Base-by-base conservation (phyloP, 2,113 vertebrate genomes). In the Galbula dea region DNA sequence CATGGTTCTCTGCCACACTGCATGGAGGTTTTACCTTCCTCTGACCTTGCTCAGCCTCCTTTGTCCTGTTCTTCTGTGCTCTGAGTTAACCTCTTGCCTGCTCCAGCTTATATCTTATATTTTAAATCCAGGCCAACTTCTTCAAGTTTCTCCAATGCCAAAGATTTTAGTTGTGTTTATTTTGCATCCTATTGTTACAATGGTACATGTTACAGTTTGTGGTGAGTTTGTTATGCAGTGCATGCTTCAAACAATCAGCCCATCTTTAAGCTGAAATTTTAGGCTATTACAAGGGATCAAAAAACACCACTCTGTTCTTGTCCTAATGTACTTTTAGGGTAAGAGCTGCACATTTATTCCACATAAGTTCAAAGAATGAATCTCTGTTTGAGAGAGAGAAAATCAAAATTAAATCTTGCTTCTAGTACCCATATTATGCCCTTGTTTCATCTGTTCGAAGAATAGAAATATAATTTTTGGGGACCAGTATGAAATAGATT, bases 11-110 rank as follows among this genome's bases (percentile, higher is more conserved):
- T 49, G 34, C 88, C 10, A 15, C 2, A 21, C 88, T 90, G 95
- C 79, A 58, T 9, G 43, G 90, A 91, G 95, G 90, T 94, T 96
- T 96, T 96, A 96, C 92, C 95, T 96, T 96, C 92, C 93, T 86
- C 88, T 96, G 95, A 96, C 96, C 96, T 96, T 96, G 95, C 75
- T 88, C 82, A 34, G 55, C 67, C 82, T 96, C 71, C 67, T 96
- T 96, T 96, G 96, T 96, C 95, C 90, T 85, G 26, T 54, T 96
- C 82, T 82, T 43, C 83, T 71, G 32, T 77, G 68, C 82, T 95
- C 82, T 77, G 71, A 86, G 79, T 90, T 91, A 96, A 90, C 90
- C 88, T 96, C 78, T 91, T 91, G 32, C 86, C 82, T 94, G 73
- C 90, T 86, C 73, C 59, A 45, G 26, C 23, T 85, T 46, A 10